A percentile compares a stretch with the other conserved stretches of the same genome.
These are phyloP conservation scores for Amphipoea oculea DNA, from an alignment of 2,888 invertebrate species.

Conservation along the genomic window DNA sequence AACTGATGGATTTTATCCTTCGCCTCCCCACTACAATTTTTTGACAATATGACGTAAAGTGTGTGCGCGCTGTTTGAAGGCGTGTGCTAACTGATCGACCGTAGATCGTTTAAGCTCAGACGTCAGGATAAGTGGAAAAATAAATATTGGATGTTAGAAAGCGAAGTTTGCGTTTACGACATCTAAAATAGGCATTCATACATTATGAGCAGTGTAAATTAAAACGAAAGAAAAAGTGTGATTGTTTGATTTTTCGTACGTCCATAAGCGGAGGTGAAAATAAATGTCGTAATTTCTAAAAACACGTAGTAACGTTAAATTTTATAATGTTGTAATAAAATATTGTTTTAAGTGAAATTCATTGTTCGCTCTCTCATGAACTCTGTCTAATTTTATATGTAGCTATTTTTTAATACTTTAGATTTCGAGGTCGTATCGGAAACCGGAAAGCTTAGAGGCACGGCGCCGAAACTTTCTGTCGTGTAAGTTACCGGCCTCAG, in stretches of 20 bases:
- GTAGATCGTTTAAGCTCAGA: conserved; percentile 72
- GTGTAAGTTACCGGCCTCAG: conserved; percentile 51
- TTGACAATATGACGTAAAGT: conserved; percentile 83
- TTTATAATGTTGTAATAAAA: conserved; percentile 63
- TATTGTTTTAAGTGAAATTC: conserved; percentile 65
- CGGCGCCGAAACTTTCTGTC: conserved; percentile 81
- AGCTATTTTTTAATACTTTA: conserved; percentile 84
- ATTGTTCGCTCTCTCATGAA: conserved; percentile 82
- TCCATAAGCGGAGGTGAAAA: conserved; percentile 76
- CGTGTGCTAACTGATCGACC: conserved; percentile 83
- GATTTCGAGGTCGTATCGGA: conserved; percentile 80
- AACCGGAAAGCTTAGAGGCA: conserved; percentile 82
- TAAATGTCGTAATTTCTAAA: conserved; percentile 71
- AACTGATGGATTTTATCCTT: conserved; percentile 88
- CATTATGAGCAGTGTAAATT: conserved; percentile 85
- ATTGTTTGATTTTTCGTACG: conserved; percentile 87
- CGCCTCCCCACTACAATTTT: conserved; percentile 81
- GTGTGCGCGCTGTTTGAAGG: conserved; percentile 82
- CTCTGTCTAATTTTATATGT: conserved; percentile 83
- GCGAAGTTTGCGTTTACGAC: conserved; percentile 87
- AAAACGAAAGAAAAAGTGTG: conserved; percentile 89
- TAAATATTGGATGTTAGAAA: conserved; percentile 90
- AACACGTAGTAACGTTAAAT: conserved; percentile 57
- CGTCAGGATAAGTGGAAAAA: conserved; percentile 89
- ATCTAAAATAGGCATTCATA: conserved; percentile 79